phyloP scores from a whole-genome alignment of 2,113 vertebrate genomes.

The Scopus umbretta region DNA sequence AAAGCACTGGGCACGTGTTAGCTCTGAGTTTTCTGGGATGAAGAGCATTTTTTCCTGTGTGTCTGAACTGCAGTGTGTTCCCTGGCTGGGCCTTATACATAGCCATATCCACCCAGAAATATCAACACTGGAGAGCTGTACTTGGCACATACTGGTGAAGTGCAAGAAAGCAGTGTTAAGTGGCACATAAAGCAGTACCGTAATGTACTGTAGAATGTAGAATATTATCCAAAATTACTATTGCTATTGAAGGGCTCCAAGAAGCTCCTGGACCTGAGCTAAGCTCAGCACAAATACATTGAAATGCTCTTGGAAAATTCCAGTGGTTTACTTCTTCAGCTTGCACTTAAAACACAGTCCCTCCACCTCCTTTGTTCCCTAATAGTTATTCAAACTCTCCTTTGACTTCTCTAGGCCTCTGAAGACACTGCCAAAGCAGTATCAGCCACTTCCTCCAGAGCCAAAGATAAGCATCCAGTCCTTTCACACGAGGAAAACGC shows the following conservation, averaged over 20 bases:
- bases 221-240: not conserved
- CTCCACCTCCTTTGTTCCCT: not conserved
- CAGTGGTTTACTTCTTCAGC: not conserved
- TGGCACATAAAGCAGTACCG: not conserved
- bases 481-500: not conserved
- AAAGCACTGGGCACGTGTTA: not conserved
- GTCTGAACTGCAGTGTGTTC: not conserved
- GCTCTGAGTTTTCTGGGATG: not conserved
- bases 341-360: not conserved
- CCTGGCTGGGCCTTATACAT: not conserved
- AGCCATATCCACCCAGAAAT: not conserved
- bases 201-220: not conserved
- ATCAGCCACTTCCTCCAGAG: constrained; percentile 37
- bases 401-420: constrained; percentile 60
- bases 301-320: not conserved
- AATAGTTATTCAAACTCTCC: not conserved
- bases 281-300: not conserved
- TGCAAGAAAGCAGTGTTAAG: rapidly evolving
- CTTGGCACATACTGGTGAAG: not conserved
- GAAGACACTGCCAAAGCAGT: constrained; percentile 17
- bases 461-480: not conserved
- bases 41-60: not conserved
- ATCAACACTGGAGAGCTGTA: not conserved
- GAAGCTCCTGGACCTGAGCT: not conserved
- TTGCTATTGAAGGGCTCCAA: not conserved